These are phyloP conservation scores for Brachypodius melanocephalos DNA, from an alignment of 2,113 vertebrate genomes.

Conservation along the genomic window DNA sequence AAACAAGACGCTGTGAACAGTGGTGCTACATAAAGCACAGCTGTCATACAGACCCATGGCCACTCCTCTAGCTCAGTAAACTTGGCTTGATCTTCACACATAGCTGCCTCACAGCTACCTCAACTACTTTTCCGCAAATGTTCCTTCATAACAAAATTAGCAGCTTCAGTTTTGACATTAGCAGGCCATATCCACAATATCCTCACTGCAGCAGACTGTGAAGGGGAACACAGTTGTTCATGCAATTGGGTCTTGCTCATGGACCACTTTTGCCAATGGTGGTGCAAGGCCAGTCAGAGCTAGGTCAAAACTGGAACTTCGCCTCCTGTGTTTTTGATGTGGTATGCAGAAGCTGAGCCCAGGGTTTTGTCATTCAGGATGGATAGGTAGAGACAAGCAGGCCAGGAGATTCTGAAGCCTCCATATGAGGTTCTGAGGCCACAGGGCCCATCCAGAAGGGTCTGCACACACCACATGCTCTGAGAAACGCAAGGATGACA, in stretches of 20 bases:
- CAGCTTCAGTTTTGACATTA: background rate
- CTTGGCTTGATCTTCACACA: background rate
- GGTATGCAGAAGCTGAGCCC: background rate
- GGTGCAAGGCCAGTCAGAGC: background rate
- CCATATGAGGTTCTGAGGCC: background rate
- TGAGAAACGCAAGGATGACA: background rate
- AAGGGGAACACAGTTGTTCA: background rate
- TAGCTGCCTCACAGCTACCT: background rate
- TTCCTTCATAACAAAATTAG: background rate
- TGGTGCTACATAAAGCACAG: background rate
- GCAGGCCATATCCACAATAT: background rate
- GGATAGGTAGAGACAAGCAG: rapidly evolving
- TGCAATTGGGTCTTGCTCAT: background rate
- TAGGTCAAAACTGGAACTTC: background rate
- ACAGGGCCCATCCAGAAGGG: background rate
- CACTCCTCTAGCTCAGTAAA: background rate
- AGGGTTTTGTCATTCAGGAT: background rate
- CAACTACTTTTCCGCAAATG: background rate
- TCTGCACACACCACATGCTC: rapidly evolving
- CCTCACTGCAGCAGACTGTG: background rate
- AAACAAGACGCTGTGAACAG: background rate
- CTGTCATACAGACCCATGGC: background rate
- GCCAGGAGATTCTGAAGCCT: background rate
- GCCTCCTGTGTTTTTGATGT: background rate
- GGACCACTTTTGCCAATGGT: background rate